Evolutionary conservation across 1,140 invertebrate genomes (phyloP), one percentile per base, ranked within the genome.

Genomic region (Wasmannia auropunctata): DNA sequence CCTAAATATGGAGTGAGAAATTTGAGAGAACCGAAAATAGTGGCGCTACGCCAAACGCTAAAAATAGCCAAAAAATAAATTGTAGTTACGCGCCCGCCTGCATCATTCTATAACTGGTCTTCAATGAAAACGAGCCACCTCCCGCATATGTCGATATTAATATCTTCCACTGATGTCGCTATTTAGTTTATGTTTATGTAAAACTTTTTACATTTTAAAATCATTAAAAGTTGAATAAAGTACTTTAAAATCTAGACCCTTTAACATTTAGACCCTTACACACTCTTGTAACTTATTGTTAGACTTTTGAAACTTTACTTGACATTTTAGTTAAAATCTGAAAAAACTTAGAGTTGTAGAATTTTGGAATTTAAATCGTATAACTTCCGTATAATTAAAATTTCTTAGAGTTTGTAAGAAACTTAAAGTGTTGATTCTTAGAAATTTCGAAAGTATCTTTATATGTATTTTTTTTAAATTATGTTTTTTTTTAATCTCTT

Each of bases 21-120:
- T 94, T 94, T 94, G 94, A 94, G 94, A 94, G 93, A 94, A 93
- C 93, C 92, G 92, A 94, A 94, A 94, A 94, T 94, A 94, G 93
- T 94, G 93, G 93, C 93, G 91, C 89, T 87, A 91, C 86, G 93
- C 93, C 92, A 94, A 92, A 83, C 87, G 88, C 93, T 93, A 93
- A 94, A 93, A 94, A 94, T 94, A 94, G 93, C 92, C 84, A 93
- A 94, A 94, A 94, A 94, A 94, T 94, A 94, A 94, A 94, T 92
- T 92, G 89, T 93, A 89, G 91, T 94, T 92, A 92, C 92, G 87
- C 91, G 89, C 85, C 76, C 85, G 88, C 86, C 86, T 88, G 85
- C 89, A 91, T 91, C 90, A 91, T 91, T 91, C 90, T 91, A 91
- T 91, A 90, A 91, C 86, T 87, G 87, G 81, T 87, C 85, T 91